Conservation (phyloP, 2,797 vertebrate genomes). For the Cossypha polioptera region DNA sequence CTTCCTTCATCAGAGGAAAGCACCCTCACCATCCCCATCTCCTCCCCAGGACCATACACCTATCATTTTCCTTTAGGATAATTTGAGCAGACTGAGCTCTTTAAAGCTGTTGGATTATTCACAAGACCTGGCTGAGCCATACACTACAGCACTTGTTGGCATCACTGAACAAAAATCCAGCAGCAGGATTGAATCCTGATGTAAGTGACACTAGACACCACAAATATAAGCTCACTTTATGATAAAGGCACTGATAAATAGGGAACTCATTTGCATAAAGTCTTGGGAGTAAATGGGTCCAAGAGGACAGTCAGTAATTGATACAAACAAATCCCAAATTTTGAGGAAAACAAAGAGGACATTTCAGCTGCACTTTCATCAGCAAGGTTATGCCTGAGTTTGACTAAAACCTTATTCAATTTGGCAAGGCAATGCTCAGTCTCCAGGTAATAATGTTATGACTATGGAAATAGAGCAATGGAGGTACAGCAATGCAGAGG, state of each 20-base stretch:
- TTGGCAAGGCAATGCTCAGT: not conserved
- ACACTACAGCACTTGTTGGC: not conserved
- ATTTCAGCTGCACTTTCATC: not conserved
- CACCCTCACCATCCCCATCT: not conserved
- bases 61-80: not conserved
- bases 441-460: not conserved
- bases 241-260: not conserved
- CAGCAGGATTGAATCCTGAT: not conserved
- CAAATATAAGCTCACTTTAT: not conserved
- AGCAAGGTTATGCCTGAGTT: not conserved
- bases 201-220: not conserved
- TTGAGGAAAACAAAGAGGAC: not conserved
- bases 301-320: not conserved
- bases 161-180: not conserved
- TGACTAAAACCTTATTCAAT: not conserved
- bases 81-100: not conserved
- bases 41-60: not conserved
- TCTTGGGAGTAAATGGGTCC: not conserved
- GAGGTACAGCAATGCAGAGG: not conserved
- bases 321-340: not conserved
- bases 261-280: not conserved
- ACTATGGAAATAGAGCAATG: not conserved
- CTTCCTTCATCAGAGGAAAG: not conserved
- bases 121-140: not conserved
- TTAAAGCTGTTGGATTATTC: not conserved